phyloP scores from a whole-genome alignment of 2,113 vertebrate genomes.

The Trogon surrucura region DNA sequence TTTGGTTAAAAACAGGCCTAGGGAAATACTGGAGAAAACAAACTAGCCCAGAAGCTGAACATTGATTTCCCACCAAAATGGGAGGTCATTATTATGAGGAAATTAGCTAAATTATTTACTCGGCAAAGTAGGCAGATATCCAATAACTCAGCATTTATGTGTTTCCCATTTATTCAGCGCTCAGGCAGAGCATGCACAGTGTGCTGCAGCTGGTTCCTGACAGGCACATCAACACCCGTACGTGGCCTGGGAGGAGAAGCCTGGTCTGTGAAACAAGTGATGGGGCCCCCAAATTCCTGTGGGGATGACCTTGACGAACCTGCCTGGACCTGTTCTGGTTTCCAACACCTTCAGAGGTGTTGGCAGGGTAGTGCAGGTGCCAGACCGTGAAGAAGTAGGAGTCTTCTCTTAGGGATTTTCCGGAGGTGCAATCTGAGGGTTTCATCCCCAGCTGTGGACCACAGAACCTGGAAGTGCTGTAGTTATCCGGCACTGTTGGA shows the following conservation, averaged over 20 bases:
- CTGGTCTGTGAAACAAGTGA: neutral
- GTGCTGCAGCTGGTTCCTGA: rapidly evolving
- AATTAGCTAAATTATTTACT: neutral
- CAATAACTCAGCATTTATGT: neutral
- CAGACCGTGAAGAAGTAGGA: neutral
- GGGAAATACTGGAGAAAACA: neutral
- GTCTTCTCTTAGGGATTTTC: neutral
- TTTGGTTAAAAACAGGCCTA: neutral
- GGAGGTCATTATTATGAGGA: neutral
- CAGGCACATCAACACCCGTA: no score
- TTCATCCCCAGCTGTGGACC: neutral
- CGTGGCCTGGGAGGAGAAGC: neutral
- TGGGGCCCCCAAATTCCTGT: neutral
- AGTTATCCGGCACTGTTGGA: neutral
- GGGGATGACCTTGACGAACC: neutral
- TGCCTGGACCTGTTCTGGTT: neutral
- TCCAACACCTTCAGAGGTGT: neutral
- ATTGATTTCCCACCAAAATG: neutral
- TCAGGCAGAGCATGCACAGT: rapidly evolving
- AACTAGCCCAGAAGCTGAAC: neutral
- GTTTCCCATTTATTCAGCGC: neutral
- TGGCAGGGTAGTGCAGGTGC: neutral
- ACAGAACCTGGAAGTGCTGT: neutral
- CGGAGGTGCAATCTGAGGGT: neutral
- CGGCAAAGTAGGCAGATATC: neutral